Evolutionary conservation across 2,888 invertebrate species (phyloP).

Genomic region (Ophonus ardosiacus): DNA sequence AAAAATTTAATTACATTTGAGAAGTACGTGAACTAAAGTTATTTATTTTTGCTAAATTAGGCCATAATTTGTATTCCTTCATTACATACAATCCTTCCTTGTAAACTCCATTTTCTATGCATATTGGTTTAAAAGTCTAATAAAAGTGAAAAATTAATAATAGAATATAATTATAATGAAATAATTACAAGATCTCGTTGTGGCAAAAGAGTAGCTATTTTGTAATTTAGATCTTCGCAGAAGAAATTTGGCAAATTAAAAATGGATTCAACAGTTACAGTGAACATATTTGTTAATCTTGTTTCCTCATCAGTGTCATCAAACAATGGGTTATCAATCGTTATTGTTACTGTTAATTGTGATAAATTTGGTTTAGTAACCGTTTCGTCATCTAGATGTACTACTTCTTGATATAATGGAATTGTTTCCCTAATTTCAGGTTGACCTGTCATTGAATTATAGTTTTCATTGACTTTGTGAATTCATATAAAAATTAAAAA

Average conservation of each 20-base stretch:
- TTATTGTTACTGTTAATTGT: constrained; percentile 69
- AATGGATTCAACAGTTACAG: constrained; percentile 72
- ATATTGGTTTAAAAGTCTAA: constrained; percentile 51
- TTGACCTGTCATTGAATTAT: constrained; percentile 47
- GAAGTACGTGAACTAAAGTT: constrained; percentile 69
- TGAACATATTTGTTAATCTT: constrained; percentile 68
- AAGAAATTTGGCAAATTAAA: constrained; percentile 71
- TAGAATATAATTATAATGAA: background rate
- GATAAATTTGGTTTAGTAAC: constrained; percentile 70
- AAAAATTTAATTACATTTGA: constrained; percentile 65
- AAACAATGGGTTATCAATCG: constrained; percentile 66
- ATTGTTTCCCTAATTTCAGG: constrained; percentile 65
- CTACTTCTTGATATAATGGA: constrained; percentile 68
- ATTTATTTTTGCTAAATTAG: constrained; percentile 68
- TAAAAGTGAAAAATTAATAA: constrained; percentile 18
- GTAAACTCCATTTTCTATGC: constrained; percentile 69
- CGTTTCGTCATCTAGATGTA: constrained; percentile 69
- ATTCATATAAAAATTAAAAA: constrained; percentile 5
- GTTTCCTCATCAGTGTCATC: constrained; percentile 48
- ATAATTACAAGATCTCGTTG: constrained; percentile 66
- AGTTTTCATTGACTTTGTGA: background rate
- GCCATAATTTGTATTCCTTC: constrained; percentile 68
- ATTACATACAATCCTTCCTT: background rate
- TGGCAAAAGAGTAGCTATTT: constrained; percentile 69
- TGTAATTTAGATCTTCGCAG: constrained; percentile 70